Evolutionary conservation across 2,888 invertebrate genomes (phyloP).

Genomic region (Pyrrhia umbra): DNA sequence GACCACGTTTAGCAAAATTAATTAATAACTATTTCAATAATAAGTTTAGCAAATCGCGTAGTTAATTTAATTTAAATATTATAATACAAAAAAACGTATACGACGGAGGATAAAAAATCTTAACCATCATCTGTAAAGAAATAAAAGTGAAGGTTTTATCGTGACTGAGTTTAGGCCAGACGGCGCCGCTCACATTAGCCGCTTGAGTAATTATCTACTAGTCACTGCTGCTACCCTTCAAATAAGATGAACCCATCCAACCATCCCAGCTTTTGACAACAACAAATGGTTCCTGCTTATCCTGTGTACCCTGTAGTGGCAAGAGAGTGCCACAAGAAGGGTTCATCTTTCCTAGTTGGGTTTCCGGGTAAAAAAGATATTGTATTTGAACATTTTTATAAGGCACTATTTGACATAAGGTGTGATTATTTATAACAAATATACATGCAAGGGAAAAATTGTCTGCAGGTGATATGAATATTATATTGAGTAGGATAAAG

Average conservation of each 20-base stretch:
- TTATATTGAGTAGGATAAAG: no score
- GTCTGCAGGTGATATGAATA: no score
- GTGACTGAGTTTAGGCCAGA: slow-evolving; percentile 16
- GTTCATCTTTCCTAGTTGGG: not conserved
- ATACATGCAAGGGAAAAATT: no score
- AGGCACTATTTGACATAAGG: no score
- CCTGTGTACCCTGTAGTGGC: not conserved
- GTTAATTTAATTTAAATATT: no score
- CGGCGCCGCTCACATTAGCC: slow-evolving; percentile 40
- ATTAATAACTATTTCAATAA: no score
- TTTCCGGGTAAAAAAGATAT: not conserved
- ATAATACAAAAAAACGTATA: no score
- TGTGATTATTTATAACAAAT: no score
- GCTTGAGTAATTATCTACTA: slow-evolving; percentile 47
- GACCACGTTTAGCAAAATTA: no score
- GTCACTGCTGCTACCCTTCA: slow-evolving; percentile 20
- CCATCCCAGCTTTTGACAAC: slow-evolving; percentile 12
- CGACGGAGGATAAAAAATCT: not conserved
- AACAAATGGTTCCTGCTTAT: slow-evolving; percentile 23
- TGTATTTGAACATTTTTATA: no score
- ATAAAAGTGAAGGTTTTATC: not conserved
- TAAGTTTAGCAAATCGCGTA: no score
- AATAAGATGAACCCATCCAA: slow-evolving; percentile 13
- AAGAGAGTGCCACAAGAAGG: not conserved
- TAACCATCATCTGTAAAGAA: not conserved